Evolutionary conservation across 1,140 invertebrate species (phyloP), one percentile per base, ranked within the genome.

Genomic region (Hyphantria cunea): DNA sequence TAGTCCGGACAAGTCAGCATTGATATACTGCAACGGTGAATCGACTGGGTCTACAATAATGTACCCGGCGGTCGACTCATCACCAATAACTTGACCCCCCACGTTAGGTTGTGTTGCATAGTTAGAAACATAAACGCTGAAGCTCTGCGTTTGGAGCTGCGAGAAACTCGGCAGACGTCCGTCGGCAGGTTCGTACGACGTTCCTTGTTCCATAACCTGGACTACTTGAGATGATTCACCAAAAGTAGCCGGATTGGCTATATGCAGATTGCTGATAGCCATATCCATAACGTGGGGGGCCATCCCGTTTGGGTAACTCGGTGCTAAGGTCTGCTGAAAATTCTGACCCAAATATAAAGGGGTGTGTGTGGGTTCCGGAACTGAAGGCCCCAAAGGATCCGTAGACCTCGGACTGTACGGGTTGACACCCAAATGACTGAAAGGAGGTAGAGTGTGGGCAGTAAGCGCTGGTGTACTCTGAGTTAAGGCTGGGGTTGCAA

Each of bases 201-300:
- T 88, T 80, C 91, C 83, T 45, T 86, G 79, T 74, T 91, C 80
- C 72, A 91, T 84, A 72, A 88, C 80, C 32, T 85, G 86, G 78
- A 83, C 89, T 56, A 80, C 82, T 82, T 91, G 85, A 13, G 85
- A 78, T 9, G 78, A 80, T 87, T 94, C 94, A 94, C 94, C 94
- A 95, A 92, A 94, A 95, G 92, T 94, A 94, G 86, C 94, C 93
- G 89, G 92, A 92, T 76, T 92, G 91, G 90, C 91, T 92, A 88
- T 92, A 92, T 78, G 92, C 83, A 91, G 92, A 91, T 89, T 94
- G 94, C 90, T 94, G 94, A 93, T 93, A 94, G 91, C 92, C 88
- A 92, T 93, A 93, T 92, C 92, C 93, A 93, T 94, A 95, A 95
- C 94, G 94, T 95, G 94, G 94, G 94, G 94, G 95, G 94, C 93